phyloP scores from a whole-genome alignment of 2,888 invertebrate species.

The Trachelus troglodyta region DNA sequence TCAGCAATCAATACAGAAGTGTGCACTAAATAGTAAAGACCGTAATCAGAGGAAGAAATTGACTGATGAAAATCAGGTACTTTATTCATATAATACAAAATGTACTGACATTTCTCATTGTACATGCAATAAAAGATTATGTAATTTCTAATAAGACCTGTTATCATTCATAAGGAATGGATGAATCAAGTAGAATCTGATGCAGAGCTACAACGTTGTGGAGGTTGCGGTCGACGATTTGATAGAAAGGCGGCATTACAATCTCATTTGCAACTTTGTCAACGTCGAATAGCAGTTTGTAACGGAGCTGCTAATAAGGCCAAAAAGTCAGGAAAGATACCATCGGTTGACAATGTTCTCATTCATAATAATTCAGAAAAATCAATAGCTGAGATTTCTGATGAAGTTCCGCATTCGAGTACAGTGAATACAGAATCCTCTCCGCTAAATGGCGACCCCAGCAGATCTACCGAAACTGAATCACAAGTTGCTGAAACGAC shows the following conservation, averaged over 20 bases:
- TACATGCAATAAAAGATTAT: neutral
- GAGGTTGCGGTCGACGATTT: slow-evolving; percentile 78
- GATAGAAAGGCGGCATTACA: slow-evolving; percentile 79
- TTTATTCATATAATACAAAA: slow-evolving; percentile 52
- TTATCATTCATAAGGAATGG: slow-evolving; percentile 67
- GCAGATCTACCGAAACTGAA: neutral
- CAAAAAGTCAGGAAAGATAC: slow-evolving; percentile 29
- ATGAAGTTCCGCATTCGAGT: neutral
- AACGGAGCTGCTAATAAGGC: slow-evolving; percentile 53
- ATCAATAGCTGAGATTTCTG: slow-evolving; percentile 22
- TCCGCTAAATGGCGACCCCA: neutral
- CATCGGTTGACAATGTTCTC: neutral
- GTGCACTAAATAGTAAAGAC: slow-evolving; percentile 42
- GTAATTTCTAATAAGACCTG: neutral
- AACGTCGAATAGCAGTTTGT: slow-evolving; percentile 68
- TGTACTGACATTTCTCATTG: slow-evolving; percentile 57
- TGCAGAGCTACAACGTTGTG: slow-evolving; percentile 73
- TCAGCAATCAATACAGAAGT: slow-evolving; percentile 59
- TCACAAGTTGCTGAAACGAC: neutral
- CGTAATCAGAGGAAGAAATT: slow-evolving; percentile 62
- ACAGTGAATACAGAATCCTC: neutral
- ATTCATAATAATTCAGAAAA: neutral
- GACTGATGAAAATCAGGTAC: slow-evolving; percentile 72
- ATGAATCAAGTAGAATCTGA: slow-evolving; percentile 75
- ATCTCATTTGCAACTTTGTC: slow-evolving; percentile 78